Evolutionary conservation across 1,140 invertebrate species (phyloP).

Genomic region (Papilio machaon): DNA sequence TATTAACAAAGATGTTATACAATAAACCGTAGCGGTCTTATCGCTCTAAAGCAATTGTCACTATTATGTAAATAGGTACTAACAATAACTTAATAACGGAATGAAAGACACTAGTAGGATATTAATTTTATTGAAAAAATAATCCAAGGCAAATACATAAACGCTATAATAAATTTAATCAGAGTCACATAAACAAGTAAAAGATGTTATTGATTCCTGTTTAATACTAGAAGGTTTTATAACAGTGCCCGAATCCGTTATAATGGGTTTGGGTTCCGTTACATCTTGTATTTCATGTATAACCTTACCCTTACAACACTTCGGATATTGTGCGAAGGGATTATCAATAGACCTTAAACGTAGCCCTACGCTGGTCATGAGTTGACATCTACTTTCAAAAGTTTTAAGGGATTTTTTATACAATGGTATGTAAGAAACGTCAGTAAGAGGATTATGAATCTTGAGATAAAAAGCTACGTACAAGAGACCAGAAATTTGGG

Average conservation of each 20-base stretch:
- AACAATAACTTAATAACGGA: neutral
- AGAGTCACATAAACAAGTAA: conserved; percentile 23
- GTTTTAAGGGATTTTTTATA: conserved; percentile 69
- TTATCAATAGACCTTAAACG: conserved; percentile 75
- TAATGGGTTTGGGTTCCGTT: neutral
- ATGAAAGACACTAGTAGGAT: neutral
- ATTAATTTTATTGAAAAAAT: conserved; percentile 3
- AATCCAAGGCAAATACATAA: neutral
- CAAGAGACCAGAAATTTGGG: conserved; percentile 77
- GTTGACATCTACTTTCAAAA: conserved; percentile 70
- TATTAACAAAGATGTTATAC: no score
- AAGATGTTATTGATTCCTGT: conserved; percentile 27
- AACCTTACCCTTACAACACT: conserved; percentile 50
- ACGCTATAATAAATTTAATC: neutral
- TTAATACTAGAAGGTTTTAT: conserved; percentile 44
- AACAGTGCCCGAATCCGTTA: conserved; percentile 43
- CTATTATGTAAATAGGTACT: no score
- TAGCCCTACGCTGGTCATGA: conserved; percentile 67
- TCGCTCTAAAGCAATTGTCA: no score
- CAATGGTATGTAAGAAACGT: conserved; percentile 48
- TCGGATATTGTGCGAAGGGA: conserved; percentile 74
- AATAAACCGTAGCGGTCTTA: no score
- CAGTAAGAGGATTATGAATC: conserved; percentile 70
- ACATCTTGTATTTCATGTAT: conserved; percentile 16
- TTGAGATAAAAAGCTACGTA: conserved; percentile 83